Evolutionary conservation across 1,140 invertebrate species (phyloP).

Genomic region (Dufourea novaeangliae): DNA sequence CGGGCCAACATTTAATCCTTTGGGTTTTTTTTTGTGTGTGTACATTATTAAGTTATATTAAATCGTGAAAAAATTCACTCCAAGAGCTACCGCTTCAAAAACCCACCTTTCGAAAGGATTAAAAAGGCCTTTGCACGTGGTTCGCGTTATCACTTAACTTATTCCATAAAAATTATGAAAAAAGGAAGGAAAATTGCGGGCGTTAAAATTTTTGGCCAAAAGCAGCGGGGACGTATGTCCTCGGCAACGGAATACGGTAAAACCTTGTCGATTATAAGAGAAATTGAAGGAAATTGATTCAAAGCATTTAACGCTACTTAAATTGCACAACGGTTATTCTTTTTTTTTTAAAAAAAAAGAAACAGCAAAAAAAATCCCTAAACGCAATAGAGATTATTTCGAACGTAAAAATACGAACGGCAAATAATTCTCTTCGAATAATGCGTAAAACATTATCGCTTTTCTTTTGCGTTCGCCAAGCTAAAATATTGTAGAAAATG

Average conservation of each 20-base stretch:
- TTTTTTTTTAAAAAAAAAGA: too few relatives aligned
- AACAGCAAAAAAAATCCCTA: neutral
- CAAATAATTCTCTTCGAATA: neutral
- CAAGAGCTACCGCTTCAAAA: neutral
- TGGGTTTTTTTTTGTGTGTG: neutral
- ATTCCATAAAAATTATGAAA: constrained; percentile 35
- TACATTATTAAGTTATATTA: constrained; percentile 8
- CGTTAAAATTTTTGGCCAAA: constrained; percentile 39
- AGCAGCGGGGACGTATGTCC: neutral
- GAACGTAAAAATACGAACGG: constrained; percentile 17
- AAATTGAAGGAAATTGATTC: neutral
- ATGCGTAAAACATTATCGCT: neutral
- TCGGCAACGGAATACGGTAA: constrained; percentile 14
- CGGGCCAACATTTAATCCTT: constrained; percentile 26
- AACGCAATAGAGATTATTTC: neutral
- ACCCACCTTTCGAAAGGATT: constrained; percentile 9
- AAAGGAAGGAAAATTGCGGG: constrained; percentile 27
- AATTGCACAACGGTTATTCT: neutral
- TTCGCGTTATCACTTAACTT: constrained; percentile 1
- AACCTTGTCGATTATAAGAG: neutral
- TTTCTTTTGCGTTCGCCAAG: neutral
- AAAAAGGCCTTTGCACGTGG: constrained; percentile 9
- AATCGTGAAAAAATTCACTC: constrained; percentile 29
- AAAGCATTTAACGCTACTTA: neutral
- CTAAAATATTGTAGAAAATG: neutral